Evolutionary conservation across 2,113 vertebrate genomes (phyloP).

Genomic region (Excalfactoria chinensis): DNA sequence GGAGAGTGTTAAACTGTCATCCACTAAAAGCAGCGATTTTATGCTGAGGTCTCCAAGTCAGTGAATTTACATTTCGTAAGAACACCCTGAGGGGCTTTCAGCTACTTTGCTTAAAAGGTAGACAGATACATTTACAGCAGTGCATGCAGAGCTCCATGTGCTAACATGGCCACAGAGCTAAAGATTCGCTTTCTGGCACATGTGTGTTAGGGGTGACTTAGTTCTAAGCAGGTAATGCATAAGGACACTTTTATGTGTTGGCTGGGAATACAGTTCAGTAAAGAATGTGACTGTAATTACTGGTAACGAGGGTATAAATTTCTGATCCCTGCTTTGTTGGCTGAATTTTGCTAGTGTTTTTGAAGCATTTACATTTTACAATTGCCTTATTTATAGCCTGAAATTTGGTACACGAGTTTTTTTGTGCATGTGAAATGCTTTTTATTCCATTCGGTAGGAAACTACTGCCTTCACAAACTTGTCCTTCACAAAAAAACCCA

Average conservation of each 20-base stretch:
- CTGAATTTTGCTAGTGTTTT: conserved; percentile 58
- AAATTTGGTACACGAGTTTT: conserved; percentile 49
- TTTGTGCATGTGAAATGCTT: conserved; percentile 44
- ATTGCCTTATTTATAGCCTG: conserved; percentile 66
- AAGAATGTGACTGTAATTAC: conserved; percentile 70
- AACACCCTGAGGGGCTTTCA: conserved; percentile 69
- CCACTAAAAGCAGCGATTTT: conserved; percentile 56
- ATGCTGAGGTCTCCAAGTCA: conserved; percentile 70
- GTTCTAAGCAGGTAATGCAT: conserved; percentile 56
- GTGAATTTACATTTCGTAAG: conserved; percentile 75
- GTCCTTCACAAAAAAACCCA: not conserved
- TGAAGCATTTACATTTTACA: conserved; percentile 65
- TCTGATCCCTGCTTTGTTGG: conserved; percentile 45
- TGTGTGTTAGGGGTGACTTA: conserved; percentile 31
- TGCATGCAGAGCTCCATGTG: not conserved
- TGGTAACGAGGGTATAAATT: conserved; percentile 72
- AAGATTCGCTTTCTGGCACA: not conserved
- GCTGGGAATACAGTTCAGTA: conserved; percentile 57
- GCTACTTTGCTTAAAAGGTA: conserved; percentile 72
- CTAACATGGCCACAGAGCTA: conserved; percentile 1
- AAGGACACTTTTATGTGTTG: conserved; percentile 62
- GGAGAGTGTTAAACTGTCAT: conserved; percentile 61
- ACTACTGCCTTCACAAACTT: not conserved
- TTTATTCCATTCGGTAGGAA: conserved; percentile 46
- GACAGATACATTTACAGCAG: conserved; percentile 57